Evolutionary conservation across 2,888 invertebrate genomes (phyloP), one percentile per base, ranked within the genome.

Genomic region (Euplagia quadripunctaria): DNA sequence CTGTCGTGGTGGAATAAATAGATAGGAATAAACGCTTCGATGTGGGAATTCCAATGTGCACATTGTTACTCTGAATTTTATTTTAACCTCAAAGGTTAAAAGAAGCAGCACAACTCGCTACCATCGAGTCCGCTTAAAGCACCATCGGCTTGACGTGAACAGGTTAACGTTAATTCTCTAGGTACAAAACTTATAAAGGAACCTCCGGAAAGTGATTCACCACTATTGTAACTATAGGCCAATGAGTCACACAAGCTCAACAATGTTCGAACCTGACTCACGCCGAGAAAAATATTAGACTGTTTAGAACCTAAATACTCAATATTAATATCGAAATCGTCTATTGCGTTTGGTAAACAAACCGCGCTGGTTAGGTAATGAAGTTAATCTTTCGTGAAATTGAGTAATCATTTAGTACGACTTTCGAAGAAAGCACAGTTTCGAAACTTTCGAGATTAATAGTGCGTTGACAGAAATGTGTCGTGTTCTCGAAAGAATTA

Each of bases 381-480:
- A 80, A 85, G 84, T 89, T 90, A 91, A 91, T 91, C 86, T 86
- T 80, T 82, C 77, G 83, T 84, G 84, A 90, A 92, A 91, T 92
- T 92, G 89, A 91, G 90, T 93, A 92, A 94, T 90, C 87, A 80
- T 85, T 72, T 89, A 85, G 85, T 86, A 83, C 55, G 55, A 71
- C 42, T 88, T 88, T 87, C 81, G 85, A 84, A 85, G 87, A 89
- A 88, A 86, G 81, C 82, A 81, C 76, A 20, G 68, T 71, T 71
- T 71, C 31, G 41, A 63, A 66, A 65, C 43, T 69, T 42, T 71
- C 20, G 84, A 82, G 80, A 87, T 85, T 88, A 90, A 89, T 91
- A 85, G 88, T 85, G 82, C 86, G 86, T 63, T 84, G 91, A 91
- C 90, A 90, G 85, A 91, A 85, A 88, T 89, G 87, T 90, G 90